Evolutionary conservation across 1,140 invertebrate species (phyloP).

Genomic region (Leguminivora glycinivorella): DNA sequence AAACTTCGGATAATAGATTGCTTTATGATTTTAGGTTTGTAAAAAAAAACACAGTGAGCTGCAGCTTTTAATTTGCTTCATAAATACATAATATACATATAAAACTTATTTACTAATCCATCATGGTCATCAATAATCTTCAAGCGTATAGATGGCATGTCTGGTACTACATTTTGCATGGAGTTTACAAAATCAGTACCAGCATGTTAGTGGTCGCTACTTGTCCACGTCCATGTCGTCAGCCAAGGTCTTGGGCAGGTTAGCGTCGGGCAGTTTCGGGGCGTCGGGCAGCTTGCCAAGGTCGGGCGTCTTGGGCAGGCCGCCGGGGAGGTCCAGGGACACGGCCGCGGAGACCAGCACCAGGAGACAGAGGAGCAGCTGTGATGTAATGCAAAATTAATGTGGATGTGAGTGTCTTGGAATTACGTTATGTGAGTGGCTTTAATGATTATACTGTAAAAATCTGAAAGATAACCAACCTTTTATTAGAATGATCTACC

Average conservation of each 20-base stretch:
- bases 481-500: no score
- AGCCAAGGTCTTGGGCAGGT: slow-evolving; percentile 32
- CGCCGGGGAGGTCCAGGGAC: slow-evolving; percentile 34
- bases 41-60: background rate
- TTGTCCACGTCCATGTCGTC: slow-evolving; percentile 6
- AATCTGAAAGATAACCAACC: no score
- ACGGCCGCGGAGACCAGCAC: slow-evolving; percentile 35
- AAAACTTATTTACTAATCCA: slow-evolving; percentile 3
- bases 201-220: background rate
- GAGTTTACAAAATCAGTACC: background rate
- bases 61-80: slow-evolving; percentile 25
- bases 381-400: background rate
- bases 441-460: no score
- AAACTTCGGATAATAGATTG: no score
- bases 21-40: background rate
- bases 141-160: background rate
- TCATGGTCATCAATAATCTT: background rate
- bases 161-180: background rate
- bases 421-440: no score
- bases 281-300: slow-evolving; percentile 32
- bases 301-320: slow-evolving; percentile 30
- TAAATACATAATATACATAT: background rate
- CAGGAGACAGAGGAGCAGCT: slow-evolving; percentile 36
- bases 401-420: no score
- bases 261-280: slow-evolving; percentile 31